A percentile compares a stretch with the other conserved stretches of the same genome.
Evolutionary conservation across 2,888 invertebrate species (phyloP).

Genomic region (Pseudanteris insignis): DNA sequence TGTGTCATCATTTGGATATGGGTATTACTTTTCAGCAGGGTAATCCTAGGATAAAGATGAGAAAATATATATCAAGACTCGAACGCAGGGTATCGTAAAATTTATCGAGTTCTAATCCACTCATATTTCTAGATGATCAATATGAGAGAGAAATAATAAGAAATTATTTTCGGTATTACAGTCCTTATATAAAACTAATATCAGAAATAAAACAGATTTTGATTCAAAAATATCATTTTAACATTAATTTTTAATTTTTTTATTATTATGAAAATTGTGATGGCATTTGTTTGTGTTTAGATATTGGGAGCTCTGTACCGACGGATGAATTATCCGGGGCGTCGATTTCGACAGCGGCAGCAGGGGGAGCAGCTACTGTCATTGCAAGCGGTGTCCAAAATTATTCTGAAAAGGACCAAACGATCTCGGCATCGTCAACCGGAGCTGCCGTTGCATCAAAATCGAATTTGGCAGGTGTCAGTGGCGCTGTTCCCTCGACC

Average conservation of each 20-base stretch:
- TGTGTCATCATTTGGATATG: no score
- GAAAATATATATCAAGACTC: no score
- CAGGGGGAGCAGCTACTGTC: constrained; percentile 57
- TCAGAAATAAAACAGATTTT: background rate
- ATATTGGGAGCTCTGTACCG: constrained; percentile 60
- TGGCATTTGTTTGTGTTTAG: constrained; percentile 33
- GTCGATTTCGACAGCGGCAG: constrained; percentile 60
- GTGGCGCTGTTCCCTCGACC: constrained; percentile 51
- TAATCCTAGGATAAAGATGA: no score
- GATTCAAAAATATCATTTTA: background rate
- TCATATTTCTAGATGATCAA: no score
- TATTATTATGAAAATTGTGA: background rate
- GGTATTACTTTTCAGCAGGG: no score
- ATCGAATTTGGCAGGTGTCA: constrained; percentile 42
- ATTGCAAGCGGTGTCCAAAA: constrained; percentile 60
- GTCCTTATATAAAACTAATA: background rate
- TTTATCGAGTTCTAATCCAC: no score
- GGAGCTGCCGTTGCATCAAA: constrained; percentile 50
- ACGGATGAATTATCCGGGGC: constrained; percentile 65
- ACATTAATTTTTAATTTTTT: background rate
- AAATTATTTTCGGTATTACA: background rate
- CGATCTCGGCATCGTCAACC: constrained; percentile 52
- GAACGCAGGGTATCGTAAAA: no score
- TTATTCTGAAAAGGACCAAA: constrained; percentile 59
- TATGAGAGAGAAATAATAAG: no score